These are phyloP conservation scores for Temnopleurus reevesii DNA, from an alignment of 53 echinoderm and acorn worm genomes.

Conservation along the genomic window DNA sequence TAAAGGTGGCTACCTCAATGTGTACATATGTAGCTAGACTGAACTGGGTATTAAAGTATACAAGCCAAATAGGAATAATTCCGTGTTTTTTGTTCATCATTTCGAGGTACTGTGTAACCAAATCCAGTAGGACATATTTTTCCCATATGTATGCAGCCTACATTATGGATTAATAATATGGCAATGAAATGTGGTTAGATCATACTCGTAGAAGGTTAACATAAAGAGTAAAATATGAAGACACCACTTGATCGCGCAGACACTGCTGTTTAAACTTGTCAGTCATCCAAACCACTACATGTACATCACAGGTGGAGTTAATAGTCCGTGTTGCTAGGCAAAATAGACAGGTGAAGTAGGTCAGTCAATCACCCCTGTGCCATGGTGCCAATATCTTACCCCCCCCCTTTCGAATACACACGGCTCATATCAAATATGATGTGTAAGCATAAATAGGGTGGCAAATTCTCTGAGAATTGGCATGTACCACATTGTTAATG, in stretches of 20 bases:
- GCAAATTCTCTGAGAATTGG: background rate
- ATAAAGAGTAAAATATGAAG: background rate
- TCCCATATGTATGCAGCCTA: too few species aligned
- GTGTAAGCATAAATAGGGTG: background rate
- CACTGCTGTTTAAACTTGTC: background rate
- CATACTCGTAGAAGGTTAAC: too few species aligned
- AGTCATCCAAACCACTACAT: background rate
- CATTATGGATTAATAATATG: too few species aligned
- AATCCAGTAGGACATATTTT: too few species aligned
- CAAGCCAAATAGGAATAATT: too few species aligned
- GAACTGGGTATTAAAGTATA: too few species aligned
- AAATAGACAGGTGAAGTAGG: slow-evolving; percentile 47
- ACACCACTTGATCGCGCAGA: background rate
- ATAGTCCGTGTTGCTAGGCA: slow-evolving; percentile 48
- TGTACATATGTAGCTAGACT: too few species aligned
- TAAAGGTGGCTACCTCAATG: too few species aligned
- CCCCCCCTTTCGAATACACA: background rate
- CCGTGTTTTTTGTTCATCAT: too few species aligned
- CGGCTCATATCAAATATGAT: background rate
- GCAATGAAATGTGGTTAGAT: too few species aligned
- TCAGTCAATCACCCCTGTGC: slow-evolving; percentile 42
- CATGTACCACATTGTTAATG: too few species aligned
- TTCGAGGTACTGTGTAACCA: too few species aligned
- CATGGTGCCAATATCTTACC: background rate
- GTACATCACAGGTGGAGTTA: slow-evolving; percentile 29